Percentiles rank a stretch among this genome's conserved stretches.
Conservation (phyloP, 2,113 vertebrate species). For the Anarrhichthys ocellatus region DNA sequence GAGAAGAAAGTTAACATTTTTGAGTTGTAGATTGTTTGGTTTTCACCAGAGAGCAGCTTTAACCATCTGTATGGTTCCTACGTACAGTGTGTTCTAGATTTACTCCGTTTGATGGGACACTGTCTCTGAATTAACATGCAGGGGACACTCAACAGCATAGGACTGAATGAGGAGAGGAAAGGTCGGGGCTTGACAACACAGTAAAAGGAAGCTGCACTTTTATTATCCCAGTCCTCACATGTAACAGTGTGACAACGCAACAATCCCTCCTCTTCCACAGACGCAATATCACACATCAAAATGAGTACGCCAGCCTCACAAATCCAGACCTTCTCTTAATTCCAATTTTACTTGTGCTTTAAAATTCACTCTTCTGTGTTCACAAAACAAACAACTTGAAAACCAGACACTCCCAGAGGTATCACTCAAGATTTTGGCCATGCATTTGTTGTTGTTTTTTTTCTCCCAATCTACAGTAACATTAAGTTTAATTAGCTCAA, state of each 20-base stretch:
- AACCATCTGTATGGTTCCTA: not conserved
- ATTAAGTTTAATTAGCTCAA: slow-evolving; percentile 34
- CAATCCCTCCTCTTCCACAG: not conserved
- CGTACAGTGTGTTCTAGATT: not conserved
- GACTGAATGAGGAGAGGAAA: slow-evolving; percentile 23
- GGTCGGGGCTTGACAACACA: slow-evolving; percentile 24
- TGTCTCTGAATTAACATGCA: slow-evolving; percentile 5
- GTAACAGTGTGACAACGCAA: not conserved
- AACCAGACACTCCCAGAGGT: slow-evolving; percentile 1
- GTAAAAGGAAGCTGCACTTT: not conserved
- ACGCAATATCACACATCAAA: not conserved
- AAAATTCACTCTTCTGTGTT: not conserved
- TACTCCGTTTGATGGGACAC: not conserved
- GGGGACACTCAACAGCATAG: not conserved
- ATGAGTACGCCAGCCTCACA: not conserved
- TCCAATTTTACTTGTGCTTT: not conserved
- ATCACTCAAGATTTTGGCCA: slow-evolving; percentile 6
- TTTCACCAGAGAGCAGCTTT: not conserved
- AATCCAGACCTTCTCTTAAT: not conserved
- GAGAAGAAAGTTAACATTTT: slow-evolving; percentile 19
- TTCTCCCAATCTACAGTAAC: slow-evolving; percentile 7
- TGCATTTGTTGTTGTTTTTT: slow-evolving; percentile 3
- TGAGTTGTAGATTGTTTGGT: slow-evolving; percentile 1
- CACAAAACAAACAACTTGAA: slow-evolving; percentile 25
- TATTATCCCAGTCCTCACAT: not conserved